These are phyloP conservation scores for Petrocephalus zakoni DNA, from an alignment of 2,113 vertebrate genomes.

Conservation along the genomic window DNA sequence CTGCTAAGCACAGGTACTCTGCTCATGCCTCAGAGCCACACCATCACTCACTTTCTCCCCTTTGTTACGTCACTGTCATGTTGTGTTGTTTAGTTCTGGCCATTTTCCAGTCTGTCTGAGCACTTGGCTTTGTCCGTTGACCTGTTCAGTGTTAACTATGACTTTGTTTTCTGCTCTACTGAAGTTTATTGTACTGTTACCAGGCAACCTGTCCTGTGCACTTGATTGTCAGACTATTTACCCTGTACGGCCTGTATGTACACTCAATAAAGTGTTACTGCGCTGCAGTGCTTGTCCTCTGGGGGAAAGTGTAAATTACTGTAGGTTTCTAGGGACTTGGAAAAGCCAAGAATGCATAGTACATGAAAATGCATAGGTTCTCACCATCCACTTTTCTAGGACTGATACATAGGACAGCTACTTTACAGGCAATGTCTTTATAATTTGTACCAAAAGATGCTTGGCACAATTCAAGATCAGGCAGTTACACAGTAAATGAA, in stretches of 20 bases:
- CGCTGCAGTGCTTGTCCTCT: neutral
- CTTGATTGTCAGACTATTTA: neutral
- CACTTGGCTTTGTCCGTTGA: neutral
- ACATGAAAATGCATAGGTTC: neutral
- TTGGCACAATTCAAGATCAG: neutral
- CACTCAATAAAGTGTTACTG: neutral
- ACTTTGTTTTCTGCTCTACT: neutral
- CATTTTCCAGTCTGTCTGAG: neutral
- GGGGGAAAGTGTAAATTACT: neutral
- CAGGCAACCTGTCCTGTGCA: neutral
- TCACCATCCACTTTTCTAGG: neutral
- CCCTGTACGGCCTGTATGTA: neutral
- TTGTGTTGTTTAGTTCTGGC: neutral
- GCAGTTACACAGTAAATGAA: neutral
- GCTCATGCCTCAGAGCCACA: neutral
- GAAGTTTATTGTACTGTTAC: neutral
- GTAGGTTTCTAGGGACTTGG: neutral
- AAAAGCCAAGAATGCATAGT: neutral
- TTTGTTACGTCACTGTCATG: neutral
- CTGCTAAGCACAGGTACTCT: constrained; percentile 64
- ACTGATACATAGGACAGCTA: neutral
- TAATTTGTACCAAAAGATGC: neutral
- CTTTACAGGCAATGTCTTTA: neutral
- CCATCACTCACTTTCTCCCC: neutral
- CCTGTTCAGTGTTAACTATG: neutral